These are phyloP conservation scores for Falco biarmicus DNA, from an alignment of 2,797 vertebrate species.

Conservation along the genomic window DNA sequence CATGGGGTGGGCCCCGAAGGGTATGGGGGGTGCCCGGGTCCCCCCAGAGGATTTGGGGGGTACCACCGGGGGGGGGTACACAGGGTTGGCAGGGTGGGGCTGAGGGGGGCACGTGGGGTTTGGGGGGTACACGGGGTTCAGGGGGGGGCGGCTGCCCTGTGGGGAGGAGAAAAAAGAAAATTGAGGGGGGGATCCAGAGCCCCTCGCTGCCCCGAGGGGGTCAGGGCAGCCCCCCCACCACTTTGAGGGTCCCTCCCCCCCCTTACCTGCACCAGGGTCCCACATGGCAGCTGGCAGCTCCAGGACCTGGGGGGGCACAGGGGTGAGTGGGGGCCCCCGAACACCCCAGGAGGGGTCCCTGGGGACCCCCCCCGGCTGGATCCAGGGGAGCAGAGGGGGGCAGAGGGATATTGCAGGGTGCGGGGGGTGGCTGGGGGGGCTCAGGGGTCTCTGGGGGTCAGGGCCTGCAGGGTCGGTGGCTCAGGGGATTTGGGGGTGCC, in stretches of 20 bases:
- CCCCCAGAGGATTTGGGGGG: no score
- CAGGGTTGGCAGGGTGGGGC: conserved; percentile 27
- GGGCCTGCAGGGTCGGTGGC: no score
- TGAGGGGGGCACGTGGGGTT: conserved; percentile 15
- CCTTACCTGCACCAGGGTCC: background rate
- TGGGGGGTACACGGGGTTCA: background rate
- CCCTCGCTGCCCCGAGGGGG: background rate
- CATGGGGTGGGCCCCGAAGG: conserved; percentile 69
- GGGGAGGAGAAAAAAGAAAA: background rate
- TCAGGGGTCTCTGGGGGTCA: no score
- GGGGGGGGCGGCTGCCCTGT: background rate
- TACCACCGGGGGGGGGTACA: background rate
- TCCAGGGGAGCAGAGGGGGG: background rate
- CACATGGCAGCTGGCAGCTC: background rate
- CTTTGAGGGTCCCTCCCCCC: background rate
- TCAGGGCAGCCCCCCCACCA: background rate
- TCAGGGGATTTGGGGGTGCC: no score
- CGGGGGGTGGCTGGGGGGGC: no score
- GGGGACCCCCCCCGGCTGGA: background rate
- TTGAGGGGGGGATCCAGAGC: background rate
- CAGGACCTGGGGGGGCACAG: background rate
- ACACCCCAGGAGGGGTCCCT: no score
- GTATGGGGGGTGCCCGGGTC: background rate
- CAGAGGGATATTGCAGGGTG: no score
- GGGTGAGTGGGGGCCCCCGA: background rate